Base-by-base conservation (phyloP, 2,888 invertebrate species). In the Aphelenchoides bicaudatus region DNA sequence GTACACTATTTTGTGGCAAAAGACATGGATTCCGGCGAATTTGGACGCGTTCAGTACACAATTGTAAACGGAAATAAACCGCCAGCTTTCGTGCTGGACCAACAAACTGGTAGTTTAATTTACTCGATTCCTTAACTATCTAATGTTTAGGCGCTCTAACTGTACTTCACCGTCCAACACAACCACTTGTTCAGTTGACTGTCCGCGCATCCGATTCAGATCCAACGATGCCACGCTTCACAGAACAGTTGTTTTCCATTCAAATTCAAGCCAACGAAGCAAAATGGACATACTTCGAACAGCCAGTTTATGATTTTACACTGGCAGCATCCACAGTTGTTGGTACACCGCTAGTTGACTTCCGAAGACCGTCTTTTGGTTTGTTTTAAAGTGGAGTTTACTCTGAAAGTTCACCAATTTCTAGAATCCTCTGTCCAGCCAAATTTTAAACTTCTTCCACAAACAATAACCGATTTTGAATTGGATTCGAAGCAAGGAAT, bases 1-100 rank as follows among this genome's bases (percentile, higher is more conserved):
- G 31, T 71, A 27, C 70, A 70, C 51, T 59, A 61, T 21, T 66
- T 71, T 28, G 66, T 70, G 6, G 70, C 70, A 3, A 39, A 27
- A 3, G 70, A 70, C 38, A 16, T 39, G n/a, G 68, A 68, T 51
- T 23, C 56, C 2, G 61, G 63, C 5, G 46, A 10, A 2, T 61
- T 51, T 34, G 56, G 57, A 5, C 47, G 43, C 3, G 34, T 68
- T 8, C 34, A 30, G 16, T 68, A 63, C 43, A 55, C 56, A 39
- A 54, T 69, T 10, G 31, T 61, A 13, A 46, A 55, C n/a, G 52
- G 51, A 1, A 49, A 68, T 39, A 10, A 47, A 3, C 48, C 30
- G 4, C 31, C 58, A 27, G 13, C 28, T 10, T 65, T 58, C 16
- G 29, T 27, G 4, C 29, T 65, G 8, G 49, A 56, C 25, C 38